Evolutionary conservation across 2,113 vertebrate species (phyloP).

Genomic region (Malurus alboscapulatus): DNA sequence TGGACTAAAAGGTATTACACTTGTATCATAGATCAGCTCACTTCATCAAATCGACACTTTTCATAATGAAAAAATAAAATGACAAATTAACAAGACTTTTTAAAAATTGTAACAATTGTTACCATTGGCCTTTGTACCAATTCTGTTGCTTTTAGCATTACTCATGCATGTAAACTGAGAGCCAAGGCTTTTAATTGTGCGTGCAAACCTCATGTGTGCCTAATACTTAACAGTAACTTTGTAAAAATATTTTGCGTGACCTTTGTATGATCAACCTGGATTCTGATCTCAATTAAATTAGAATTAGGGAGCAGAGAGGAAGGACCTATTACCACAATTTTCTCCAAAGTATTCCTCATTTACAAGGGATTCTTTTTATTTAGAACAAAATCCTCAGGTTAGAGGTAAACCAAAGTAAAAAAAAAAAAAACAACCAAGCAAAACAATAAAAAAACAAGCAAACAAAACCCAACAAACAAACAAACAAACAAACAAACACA

Average conservation of each 20-base stretch:
- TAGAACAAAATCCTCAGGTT: not conserved
- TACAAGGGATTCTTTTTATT: not conserved
- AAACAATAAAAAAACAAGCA: not conserved
- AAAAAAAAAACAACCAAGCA: not conserved
- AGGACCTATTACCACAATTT: not conserved
- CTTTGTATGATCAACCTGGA: not conserved
- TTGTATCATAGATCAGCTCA: not conserved
- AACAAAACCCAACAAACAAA: not conserved
- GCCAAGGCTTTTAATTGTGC: not conserved
- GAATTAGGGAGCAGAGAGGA: not conserved
- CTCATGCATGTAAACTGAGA: not conserved
- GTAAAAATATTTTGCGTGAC: not conserved
- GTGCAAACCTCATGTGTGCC: not conserved
- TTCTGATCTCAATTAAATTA: not conserved
- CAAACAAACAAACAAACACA: not conserved
- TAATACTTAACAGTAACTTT: not conserved
- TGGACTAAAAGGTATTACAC: not conserved
- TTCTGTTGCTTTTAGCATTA: not conserved
- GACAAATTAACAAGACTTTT: not conserved
- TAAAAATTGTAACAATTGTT: not conserved
- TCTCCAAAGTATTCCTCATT: not conserved
- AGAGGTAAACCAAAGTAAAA: not conserved
- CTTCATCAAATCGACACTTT: not conserved
- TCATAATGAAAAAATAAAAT: not conserved
- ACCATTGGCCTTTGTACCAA: not conserved